Evolutionary conservation across 2,113 vertebrate species (phyloP).

Genomic region (Monarcha castaneiventris): DNA sequence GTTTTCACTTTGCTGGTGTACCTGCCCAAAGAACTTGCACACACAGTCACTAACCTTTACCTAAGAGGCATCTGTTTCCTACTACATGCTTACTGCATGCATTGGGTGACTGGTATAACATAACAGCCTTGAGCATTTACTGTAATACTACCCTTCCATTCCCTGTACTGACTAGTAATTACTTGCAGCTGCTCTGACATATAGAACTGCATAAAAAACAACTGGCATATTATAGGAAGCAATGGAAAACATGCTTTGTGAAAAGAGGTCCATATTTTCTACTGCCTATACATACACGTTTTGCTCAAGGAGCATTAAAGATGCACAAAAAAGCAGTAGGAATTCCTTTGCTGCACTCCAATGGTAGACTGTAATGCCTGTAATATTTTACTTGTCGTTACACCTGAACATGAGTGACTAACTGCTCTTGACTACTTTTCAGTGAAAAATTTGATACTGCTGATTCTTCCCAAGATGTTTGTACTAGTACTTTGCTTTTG

Average conservation of each 20-base stretch:
- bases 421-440: not conserved
- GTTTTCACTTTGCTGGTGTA: not conserved
- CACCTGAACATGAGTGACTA: not conserved
- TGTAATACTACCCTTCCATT: not conserved
- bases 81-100: not conserved
- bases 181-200: not conserved
- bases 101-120: not conserved
- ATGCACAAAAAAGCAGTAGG: not conserved
- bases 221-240: not conserved
- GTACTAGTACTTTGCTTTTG: not conserved
- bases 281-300: not conserved
- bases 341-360: not conserved
- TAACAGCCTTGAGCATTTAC: not conserved
- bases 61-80: not conserved
- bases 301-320: not conserved
- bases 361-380: not conserved
- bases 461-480: not conserved
- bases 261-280: not conserved
- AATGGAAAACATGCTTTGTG: not conserved
- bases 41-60: not conserved
- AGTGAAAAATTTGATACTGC: not conserved
- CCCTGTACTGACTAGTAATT: not conserved
- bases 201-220: not conserved
- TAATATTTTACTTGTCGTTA: not conserved
- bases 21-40: not conserved